Base-by-base conservation (phyloP, 2,888 invertebrate genomes). In the Ichneumoninae sp. region DNA sequence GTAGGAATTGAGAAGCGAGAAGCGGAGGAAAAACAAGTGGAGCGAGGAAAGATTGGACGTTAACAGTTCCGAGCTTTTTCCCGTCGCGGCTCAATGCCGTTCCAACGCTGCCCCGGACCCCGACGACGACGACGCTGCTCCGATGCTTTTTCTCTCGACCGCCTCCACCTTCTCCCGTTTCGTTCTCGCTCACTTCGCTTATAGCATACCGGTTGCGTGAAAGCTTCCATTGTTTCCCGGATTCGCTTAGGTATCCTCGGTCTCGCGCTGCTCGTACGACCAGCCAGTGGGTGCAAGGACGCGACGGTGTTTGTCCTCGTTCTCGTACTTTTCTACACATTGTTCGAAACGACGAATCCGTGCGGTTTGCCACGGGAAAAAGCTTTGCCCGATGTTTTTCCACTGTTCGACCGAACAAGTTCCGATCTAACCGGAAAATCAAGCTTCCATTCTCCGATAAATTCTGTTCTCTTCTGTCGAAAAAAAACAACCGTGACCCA, bases 11-110 rank as follows among this genome's bases (percentile, higher is more conserved):
- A 83, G 86, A 88, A 89, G 90, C 88, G 88, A 88, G 89, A 87
- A 87, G 87, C 86, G 85, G 81, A 44, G 88, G 88, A 90, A 91
- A 91, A 90, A 90, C 90, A 88, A 87, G 86, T 89, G 87, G 89
- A 89, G 88, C 89, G 85, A 88, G 87, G 88, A 90, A 88, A 91
- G 91, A 91, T 91, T 90, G 90, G 90, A 90, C 90, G 91, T 88
- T 92, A 91, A 92, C 91, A 89, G 91, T 88, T 89, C 88, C 84
- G 87, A 86, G 89, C 89, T 90, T 90, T 89, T 91, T 89, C 88
- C 87, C 87, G 84, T 85, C 79, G 60, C 77, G 87, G 86, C 86
- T 87, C 86, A 88, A 88, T 88, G 87, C 88, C 83, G 83, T 81
- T 81, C 74, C 87, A 87, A 88, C 85, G 86, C 85, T 75, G 70